Base-by-base conservation (phyloP, 1,140 invertebrate genomes). In the Ceratoteleas bidentatus region DNA sequence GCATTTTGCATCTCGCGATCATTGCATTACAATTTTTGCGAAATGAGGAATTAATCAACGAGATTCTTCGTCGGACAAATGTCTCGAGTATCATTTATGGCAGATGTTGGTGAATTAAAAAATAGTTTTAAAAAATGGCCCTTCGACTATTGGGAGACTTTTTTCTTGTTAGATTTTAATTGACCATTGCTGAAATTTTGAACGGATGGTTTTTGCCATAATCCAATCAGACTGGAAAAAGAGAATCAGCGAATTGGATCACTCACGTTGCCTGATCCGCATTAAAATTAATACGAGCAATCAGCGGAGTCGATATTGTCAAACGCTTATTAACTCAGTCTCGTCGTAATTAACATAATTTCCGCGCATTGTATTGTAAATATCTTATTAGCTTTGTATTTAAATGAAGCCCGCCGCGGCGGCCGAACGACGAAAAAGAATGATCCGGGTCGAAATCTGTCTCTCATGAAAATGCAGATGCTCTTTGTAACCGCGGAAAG, bases 381-480 rank as follows among this genome's bases (percentile, higher is more conserved):
- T 62, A 62, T 61, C 68, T 72, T 72, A 76, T 76, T 76, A 76
- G 54, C 74, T 69, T 77, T 77, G 74, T 77, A 77, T 77, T 56
- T 64, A 77, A 69, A 77, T 77, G 57, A 69, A 56, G 58, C 49
- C 56, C 9, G 54, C 50, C 45, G 32, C 9, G 43, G 43, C 49
- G 33, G 11, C 34, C 64, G 54, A 69, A 54, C 53, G 36, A 53
- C 56, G 62, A 47, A 68, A 76, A 61, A 62, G 8, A 32, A 62
- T 64, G 36, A 76, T 56, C 49, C 49, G 53, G 34, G 62, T 66
- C 64, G 10, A 76, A 77, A 64, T 69, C 53, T 40, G 64, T 64
- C 50, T 57, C 50, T 77, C 58, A 69, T 77, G 74, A 77, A 62
- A 69, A 69, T 77, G 58, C 57, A 76, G 73, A 76, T 66, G 68